Evolutionary conservation across 2,113 vertebrate species (phyloP).

Genomic region (Platichthys flesus): DNA sequence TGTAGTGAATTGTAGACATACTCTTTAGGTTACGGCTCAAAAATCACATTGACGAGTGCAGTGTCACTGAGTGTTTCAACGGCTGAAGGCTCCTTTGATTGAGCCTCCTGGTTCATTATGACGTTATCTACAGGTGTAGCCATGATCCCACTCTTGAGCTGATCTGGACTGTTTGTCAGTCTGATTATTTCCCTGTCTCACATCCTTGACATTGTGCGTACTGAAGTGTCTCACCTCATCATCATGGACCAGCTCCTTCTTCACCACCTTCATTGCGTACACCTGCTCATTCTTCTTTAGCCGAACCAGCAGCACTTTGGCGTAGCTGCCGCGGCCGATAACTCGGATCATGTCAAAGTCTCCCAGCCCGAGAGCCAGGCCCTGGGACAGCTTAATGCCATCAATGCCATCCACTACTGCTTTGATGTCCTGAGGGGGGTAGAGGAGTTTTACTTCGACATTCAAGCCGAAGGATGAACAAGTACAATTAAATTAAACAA

Average conservation of each 20-base stretch:
- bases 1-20: too few relatives aligned
- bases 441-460: not conserved
- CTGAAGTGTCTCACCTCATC: conserved; percentile 88
- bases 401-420: conserved; percentile 95
- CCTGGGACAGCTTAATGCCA: conserved; percentile 94
- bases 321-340: conserved; percentile 96
- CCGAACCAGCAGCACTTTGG: conserved; percentile 96
- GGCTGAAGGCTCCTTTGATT: too few relatives aligned
- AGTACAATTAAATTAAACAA: not conserved
- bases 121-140: not conserved
- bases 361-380: conserved; percentile 89
- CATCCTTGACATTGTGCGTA: not conserved
- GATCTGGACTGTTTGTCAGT: too few relatives aligned
- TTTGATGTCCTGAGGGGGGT: conserved; percentile 86
- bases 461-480: not conserved
- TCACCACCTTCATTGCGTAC: conserved; percentile 99
- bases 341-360: conserved; percentile 97
- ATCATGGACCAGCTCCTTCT: conserved; percentile 98
- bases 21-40: too few relatives aligned
- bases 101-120: not conserved
- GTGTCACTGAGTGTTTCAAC: too few relatives aligned
- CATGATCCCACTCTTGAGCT: not conserved
- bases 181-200: too few relatives aligned
- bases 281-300: conserved; percentile 95
- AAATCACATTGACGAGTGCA: too few relatives aligned